Evolutionary conservation across 1,140 invertebrate genomes (phyloP), one percentile per base, ranked within the genome.

Genomic region (Coboldia fuscipes): DNA sequence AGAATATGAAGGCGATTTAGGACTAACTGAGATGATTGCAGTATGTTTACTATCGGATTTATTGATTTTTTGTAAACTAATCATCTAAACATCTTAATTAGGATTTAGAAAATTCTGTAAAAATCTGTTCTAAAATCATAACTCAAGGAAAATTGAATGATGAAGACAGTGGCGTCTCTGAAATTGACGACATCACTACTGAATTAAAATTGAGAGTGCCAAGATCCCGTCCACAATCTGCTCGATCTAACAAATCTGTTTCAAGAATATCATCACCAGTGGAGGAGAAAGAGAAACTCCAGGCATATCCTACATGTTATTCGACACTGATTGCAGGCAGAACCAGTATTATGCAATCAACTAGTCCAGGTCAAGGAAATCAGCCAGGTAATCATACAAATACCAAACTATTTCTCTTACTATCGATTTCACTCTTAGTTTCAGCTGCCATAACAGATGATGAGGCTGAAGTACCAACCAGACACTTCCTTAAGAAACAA

Each of bases 381-480:
- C 43, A 47, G 9, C 47, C 50, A 27, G 51, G 51, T 54, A 35
- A 30, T 3, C 17, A 15, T 16, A 30, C 14, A 30, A 13, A 16
- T 9, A 18, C 14, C 12, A 16, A 12, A 15, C 14, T 30, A 16
- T 6, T 15, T 30, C 15, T 10, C 12, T 16, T 10, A 9, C 29
- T 16, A 16, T 18, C 10, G 10, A 4, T 30, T 24, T 24, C 12
- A n/a, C n/a, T n/a, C 35, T 31, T 34, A 29, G 18, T 37, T 46
- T 45, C 44, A 33, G 14, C 18, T n/a, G 55, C 58, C 58, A 66
- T 57, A 13, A 71, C 74, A 0, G 76, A 80, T 34, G 80, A 84
- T 39, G 79, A 83, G 45, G 79, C 79, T 37, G 82, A 86, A 48
- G 72, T 84, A 28, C 75, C 80, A 1, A 75, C 80, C 0, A 62